Conservation (phyloP, 2,797 vertebrate genomes). For the Thunnus albacares region DNA sequence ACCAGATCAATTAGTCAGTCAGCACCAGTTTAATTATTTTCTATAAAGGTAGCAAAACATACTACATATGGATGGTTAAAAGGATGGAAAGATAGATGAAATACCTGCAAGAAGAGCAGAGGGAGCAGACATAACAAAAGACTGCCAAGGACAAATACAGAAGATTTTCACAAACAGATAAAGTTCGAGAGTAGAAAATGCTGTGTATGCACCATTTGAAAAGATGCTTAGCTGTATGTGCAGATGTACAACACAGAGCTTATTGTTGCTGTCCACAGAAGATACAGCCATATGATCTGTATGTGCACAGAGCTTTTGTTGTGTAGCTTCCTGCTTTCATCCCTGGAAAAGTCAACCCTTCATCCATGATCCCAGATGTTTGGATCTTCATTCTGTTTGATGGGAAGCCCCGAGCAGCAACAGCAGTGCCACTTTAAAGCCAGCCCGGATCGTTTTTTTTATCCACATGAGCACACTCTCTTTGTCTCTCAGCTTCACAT, state of each 20-base stretch:
- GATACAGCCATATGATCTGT: slow-evolving; percentile 36
- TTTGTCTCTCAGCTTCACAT: slow-evolving; percentile 29
- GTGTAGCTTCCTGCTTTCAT: slow-evolving; percentile 44
- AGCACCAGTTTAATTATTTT: slow-evolving; percentile 81
- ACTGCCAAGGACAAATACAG: slow-evolving; percentile 52
- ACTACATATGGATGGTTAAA: slow-evolving; percentile 38
- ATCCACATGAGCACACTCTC: neutral
- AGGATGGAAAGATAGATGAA: neutral
- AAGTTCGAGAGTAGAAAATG: slow-evolving; percentile 48
- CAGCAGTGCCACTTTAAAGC: slow-evolving; percentile 41
- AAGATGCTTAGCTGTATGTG: neutral
- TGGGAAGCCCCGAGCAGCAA: slow-evolving; percentile 36
- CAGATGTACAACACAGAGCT: slow-evolving; percentile 9
- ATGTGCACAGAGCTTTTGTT: slow-evolving; percentile 9
- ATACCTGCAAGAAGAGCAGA: slow-evolving; percentile 9
- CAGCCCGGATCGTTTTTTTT: slow-evolving; percentile 6
- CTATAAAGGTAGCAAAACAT: slow-evolving; percentile 82
- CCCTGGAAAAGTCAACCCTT: slow-evolving; percentile 47
- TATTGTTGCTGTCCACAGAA: slow-evolving; percentile 29
- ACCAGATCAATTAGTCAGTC: slow-evolving; percentile 40
- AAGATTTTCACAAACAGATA: slow-evolving; percentile 22
- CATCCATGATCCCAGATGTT: slow-evolving; percentile 49
- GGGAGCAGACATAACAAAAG: slow-evolving; percentile 32
- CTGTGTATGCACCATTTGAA: slow-evolving; percentile 13
- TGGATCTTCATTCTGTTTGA: slow-evolving; percentile 69